Base-by-base conservation (phyloP, 2,888 invertebrate species). In the Tenthredo notha region DNA sequence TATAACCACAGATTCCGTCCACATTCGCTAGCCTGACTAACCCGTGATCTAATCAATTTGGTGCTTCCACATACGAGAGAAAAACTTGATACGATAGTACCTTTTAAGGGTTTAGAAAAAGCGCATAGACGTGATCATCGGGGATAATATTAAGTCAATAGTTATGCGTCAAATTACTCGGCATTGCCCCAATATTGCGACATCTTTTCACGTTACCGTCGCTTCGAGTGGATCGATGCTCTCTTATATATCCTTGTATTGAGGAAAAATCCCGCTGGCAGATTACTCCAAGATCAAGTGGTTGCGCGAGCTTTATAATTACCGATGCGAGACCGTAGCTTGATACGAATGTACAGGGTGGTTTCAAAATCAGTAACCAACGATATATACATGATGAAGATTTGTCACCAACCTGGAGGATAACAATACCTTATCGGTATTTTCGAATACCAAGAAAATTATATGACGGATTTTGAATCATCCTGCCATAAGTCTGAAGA, bases 91-190 rank as follows among this genome's bases (percentile, higher is more conserved):
- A 18, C 37, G 21, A 21, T 21, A 6, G 67, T 70, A 21, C 33
- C 18, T 29, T 70, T 83, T 12, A 12, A 37, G n/a, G 3, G 54
- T 67, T 40, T 5, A 37, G 29, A 70, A 61, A 47, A 47, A 18
- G 67, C 25, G 67, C 9, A 50, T 12, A 47, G 6, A 67, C 29
- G n/a, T 5, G 29, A 70, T 18, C 65, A 18, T 43, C 6, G 29
- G 67, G 21, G 50, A 54, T 12, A 25, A 47, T 15, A 7, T 80
- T 21, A 29, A 29, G 90, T 88, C 90, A 89, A 91, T 91, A 90
- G 87, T 89, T 90, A 83, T 87, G 85, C 89, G 87, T 89, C 88
- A 90, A 90, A 91, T 90, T 90, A 88, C 87, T 83, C 85, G 86
- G 84, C 87, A 85, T 88, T 77, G 88, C 85, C 87, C 86, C 87